Base-by-base conservation (phyloP, 1,140 invertebrate genomes). In the Scaptomyza pallida region DNA sequence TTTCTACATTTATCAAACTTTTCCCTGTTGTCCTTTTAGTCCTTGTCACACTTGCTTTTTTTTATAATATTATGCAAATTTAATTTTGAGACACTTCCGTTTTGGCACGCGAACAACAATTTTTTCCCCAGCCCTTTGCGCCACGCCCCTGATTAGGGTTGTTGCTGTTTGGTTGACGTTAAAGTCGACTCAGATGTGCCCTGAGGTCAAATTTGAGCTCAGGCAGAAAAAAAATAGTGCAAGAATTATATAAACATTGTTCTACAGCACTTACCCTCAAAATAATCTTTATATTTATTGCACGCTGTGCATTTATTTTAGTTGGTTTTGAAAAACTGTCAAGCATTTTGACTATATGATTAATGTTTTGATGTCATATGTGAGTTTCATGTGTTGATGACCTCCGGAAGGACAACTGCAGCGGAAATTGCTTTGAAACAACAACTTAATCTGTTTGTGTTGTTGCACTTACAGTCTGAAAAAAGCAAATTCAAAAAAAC, bases 1-100 rank as follows among this genome's bases (percentile, higher is more conserved):
- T 26, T 48, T 2, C 16, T 44, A 21, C 37, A 43, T 51, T 41
- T 15, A 17, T 16, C 13, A 26, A 33, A 12, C 2, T 23, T 40
- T 16, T 19, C 10, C 41, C 17, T 44, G 43, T 44, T 19, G 44
- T 9, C 19, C 37, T 48, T 51, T 19, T 35, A 9, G 10, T 21
- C 23, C 10, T 35, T 33, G 17, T 54, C 37, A 30, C 26, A 10
- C 26, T 30, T 30, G 26, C n/a, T 37, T 21, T 52, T 52, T 69
- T 54, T 23, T 43, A 5, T 3, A 47, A 69, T 65, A 62, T 73
- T 79, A 85, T 79, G 75, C 47, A 70, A 80, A 85, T 80, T 85
- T 17, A 69, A 79, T 76, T 79, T 85, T 56, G 26, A 61, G 55
- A 62, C 55, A 72, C 51, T 79, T 82, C 68, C 68, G 57, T 44